Percentiles rank a stretch among this genome's conserved stretches.
Conservation (phyloP, 2,797 vertebrate species). For the Monodelphis domestica region DNA sequence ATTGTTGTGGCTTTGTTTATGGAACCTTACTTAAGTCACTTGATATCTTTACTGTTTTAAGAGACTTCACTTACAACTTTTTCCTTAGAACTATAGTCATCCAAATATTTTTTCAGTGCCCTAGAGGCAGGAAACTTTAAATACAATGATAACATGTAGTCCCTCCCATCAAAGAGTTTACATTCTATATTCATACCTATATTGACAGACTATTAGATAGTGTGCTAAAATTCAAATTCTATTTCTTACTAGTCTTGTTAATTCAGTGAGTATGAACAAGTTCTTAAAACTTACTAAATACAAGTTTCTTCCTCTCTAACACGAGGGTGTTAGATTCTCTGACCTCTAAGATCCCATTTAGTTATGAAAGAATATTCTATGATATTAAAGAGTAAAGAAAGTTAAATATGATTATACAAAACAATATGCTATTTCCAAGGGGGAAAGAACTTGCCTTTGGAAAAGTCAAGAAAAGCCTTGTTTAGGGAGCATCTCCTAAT, state of each 20-base stretch:
- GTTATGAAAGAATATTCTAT: background rate
- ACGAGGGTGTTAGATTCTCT: background rate
- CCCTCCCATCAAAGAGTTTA: background rate
- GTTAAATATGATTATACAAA: background rate
- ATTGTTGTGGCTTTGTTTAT: constrained; percentile 48
- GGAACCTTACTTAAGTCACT: constrained; percentile 48
- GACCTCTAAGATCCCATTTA: background rate
- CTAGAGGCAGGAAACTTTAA: too few species aligned
- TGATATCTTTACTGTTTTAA: constrained; percentile 21
- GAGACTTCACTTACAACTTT: background rate
- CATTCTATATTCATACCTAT: background rate
- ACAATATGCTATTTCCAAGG: background rate
- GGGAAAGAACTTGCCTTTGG: background rate
- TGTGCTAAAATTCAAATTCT: background rate
- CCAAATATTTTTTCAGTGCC: background rate
- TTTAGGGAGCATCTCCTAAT: background rate
- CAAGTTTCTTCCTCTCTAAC: background rate
- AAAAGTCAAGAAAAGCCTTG: background rate
- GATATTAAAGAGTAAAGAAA: background rate
- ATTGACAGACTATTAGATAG: too few species aligned
- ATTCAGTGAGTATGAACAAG: background rate
- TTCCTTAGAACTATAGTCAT: constrained; percentile 32
- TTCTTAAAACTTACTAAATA: background rate
- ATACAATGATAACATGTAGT: background rate
- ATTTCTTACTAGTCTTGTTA: background rate